Evolutionary conservation across 2,797 vertebrate species (phyloP).

Genomic region (Adrianichthys oophorus): DNA sequence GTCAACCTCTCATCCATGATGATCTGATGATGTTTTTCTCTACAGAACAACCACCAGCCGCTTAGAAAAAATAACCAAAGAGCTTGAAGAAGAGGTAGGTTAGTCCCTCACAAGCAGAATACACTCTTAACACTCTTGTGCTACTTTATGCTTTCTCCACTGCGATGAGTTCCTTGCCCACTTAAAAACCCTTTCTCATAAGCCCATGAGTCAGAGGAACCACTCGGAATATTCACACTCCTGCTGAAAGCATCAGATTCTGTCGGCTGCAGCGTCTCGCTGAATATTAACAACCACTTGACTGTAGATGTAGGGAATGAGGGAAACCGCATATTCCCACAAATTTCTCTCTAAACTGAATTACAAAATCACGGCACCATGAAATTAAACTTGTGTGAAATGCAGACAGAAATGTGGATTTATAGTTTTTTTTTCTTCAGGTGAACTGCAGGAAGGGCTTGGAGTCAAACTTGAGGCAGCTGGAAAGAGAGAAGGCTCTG

Average conservation of each 20-base stretch:
- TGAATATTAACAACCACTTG: constrained; percentile 22
- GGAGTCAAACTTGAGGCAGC: constrained; percentile 88
- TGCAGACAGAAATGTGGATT: constrained; percentile 6
- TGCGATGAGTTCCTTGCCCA: not conserved
- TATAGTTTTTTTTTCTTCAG: constrained; percentile 34
- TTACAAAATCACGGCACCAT: constrained; percentile 13
- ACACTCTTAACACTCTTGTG: constrained; percentile 2
- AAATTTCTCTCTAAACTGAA: constrained; percentile 12
- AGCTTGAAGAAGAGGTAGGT: constrained; percentile 93
- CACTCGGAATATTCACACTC: constrained; percentile 18
- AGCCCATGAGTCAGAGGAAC: constrained; percentile 20
- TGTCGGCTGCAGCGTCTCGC: not conserved
- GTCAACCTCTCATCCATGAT: not conserved
- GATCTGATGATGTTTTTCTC: not conserved
- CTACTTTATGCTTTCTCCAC: constrained; percentile 3
- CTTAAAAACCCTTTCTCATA: constrained; percentile 10
- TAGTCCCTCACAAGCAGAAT: not conserved
- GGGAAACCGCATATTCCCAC: constrained; percentile 2
- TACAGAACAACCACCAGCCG: constrained; percentile 83
- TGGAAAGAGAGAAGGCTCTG: constrained; percentile 95
- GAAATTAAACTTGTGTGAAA: constrained; percentile 14
- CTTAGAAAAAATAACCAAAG: constrained; percentile 91
- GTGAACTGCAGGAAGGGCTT: constrained; percentile 86
- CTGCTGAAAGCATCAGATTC: constrained; percentile 16
- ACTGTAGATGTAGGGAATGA: constrained; percentile 1